Evolutionary conservation across 2,888 invertebrate genomes (phyloP).

Genomic region (Lysandra coridon): DNA sequence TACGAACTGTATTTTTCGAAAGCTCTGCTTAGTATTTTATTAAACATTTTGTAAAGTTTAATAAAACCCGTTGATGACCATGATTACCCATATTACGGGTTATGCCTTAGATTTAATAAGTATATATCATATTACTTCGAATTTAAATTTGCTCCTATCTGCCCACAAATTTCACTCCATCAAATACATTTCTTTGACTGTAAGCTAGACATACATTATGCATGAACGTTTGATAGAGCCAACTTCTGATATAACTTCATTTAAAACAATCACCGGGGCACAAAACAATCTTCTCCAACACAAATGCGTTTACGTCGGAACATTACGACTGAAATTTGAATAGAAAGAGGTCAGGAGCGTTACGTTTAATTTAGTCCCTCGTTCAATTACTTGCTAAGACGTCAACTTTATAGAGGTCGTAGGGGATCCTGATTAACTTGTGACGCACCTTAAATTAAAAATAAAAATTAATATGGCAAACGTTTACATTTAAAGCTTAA

Average conservation of each 20-base stretch:
- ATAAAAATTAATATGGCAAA: slow-evolving; percentile 1
- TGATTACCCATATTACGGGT: too few species aligned
- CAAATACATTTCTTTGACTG: background rate
- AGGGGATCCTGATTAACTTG: slow-evolving; percentile 72
- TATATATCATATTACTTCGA: background rate
- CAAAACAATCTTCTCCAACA: slow-evolving; percentile 46
- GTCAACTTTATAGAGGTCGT: slow-evolving; percentile 71
- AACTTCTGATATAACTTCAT: slow-evolving; percentile 16
- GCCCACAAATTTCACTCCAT: background rate
- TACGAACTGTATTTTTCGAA: too few species aligned
- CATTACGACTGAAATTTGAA: slow-evolving; percentile 68
- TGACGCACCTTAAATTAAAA: slow-evolving; percentile 55
- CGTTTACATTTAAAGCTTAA: background rate
- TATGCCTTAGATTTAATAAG: too few species aligned
- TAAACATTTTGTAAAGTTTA: too few species aligned
- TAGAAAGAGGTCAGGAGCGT: slow-evolving; percentile 74
- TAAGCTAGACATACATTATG: slow-evolving; percentile 1
- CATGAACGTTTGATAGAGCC: slow-evolving; percentile 5
- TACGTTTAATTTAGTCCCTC: slow-evolving; percentile 74
- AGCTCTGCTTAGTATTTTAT: too few species aligned
- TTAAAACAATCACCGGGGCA: slow-evolving; percentile 24
- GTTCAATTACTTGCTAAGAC: slow-evolving; percentile 66
- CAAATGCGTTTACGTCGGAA: slow-evolving; percentile 44
- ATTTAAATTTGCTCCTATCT: background rate
- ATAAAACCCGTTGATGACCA: too few species aligned